Conservation (phyloP, 2,888 invertebrate genomes). For the Cremastinae sp. region DNA sequence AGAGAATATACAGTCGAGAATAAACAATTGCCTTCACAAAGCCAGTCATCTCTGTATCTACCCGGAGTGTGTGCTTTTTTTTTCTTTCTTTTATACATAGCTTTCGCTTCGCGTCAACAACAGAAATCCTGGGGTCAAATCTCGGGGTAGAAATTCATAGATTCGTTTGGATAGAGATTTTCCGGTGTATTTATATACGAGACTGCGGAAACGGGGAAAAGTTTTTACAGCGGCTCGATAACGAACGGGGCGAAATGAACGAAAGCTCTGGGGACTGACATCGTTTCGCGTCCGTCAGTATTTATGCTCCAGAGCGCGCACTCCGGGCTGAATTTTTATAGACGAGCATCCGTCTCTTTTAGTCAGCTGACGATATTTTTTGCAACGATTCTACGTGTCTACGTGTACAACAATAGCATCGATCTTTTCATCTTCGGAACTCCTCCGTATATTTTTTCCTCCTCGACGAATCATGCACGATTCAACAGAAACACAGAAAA, state of each 20-base stretch:
- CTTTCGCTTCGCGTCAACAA: conserved; percentile 37
- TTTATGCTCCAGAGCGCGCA: not conserved
- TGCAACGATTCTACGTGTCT: conserved; percentile 4
- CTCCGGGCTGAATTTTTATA: not conserved
- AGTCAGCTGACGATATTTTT: not conserved
- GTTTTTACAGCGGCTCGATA: not conserved
- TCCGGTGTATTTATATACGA: conserved; percentile 41
- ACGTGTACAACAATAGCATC: not conserved
- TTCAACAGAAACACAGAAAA: too few species aligned
- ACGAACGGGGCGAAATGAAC: conserved; percentile 11
- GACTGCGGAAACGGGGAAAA: conserved; percentile 27
- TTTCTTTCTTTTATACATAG: conserved; percentile 1
- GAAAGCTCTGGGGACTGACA: conserved; percentile 4
- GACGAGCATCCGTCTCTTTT: conserved; percentile 26
- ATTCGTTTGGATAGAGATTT: conserved; percentile 33
- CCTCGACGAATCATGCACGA: too few species aligned
- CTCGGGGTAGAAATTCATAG: conserved; percentile 20
- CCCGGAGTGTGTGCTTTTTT: not conserved
- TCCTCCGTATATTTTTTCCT: conserved; percentile 11
- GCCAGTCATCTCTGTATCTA: too few species aligned
- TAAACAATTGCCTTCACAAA: conserved; percentile 36
- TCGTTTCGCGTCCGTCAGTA: not conserved
- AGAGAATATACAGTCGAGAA: not conserved
- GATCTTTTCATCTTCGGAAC: not conserved
- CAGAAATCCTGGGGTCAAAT: conserved; percentile 32